Conservation (phyloP, 2,888 invertebrate species). For the Athripsodes cinereus region DNA sequence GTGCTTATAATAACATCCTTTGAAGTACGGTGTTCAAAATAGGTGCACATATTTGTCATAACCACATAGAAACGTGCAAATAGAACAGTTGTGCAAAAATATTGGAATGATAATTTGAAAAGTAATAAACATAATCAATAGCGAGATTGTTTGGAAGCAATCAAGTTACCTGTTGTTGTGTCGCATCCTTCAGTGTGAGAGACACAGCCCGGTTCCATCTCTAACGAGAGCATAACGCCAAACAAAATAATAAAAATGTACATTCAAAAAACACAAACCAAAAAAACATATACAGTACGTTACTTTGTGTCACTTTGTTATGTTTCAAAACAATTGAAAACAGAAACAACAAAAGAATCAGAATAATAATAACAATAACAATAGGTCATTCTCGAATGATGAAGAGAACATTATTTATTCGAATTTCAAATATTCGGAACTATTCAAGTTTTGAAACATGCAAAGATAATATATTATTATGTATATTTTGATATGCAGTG, state of each 20-base stretch:
- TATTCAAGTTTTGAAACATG: not conserved
- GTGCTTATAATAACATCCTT: too few relatives aligned
- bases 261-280: slow-evolving; percentile 17
- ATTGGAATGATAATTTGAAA: not conserved
- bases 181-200: slow-evolving; percentile 92
- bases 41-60: not conserved
- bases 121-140: not conserved
- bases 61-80: not conserved
- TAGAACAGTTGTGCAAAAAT: too few relatives aligned
- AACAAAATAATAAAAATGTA: slow-evolving; percentile 25
- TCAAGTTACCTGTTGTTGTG: slow-evolving; percentile 73
- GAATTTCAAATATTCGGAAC: not conserved
- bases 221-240: slow-evolving; percentile 39
- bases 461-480: too few relatives aligned
- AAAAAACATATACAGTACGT: not conserved
- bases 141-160: slow-evolving; percentile 26
- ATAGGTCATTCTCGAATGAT: too few relatives aligned
- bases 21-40: not conserved
- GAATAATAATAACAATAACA: not conserved
- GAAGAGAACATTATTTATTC: too few relatives aligned
- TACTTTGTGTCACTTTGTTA: too few relatives aligned
- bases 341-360: not conserved
- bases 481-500: too few relatives aligned
- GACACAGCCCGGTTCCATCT: slow-evolving; percentile 84
- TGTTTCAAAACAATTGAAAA: not conserved